Percentiles rank a stretch among this genome's conserved stretches.
Evolutionary conservation across 2,797 vertebrate species (phyloP).

Genomic region (Mormyrus proboscirostris): DNA sequence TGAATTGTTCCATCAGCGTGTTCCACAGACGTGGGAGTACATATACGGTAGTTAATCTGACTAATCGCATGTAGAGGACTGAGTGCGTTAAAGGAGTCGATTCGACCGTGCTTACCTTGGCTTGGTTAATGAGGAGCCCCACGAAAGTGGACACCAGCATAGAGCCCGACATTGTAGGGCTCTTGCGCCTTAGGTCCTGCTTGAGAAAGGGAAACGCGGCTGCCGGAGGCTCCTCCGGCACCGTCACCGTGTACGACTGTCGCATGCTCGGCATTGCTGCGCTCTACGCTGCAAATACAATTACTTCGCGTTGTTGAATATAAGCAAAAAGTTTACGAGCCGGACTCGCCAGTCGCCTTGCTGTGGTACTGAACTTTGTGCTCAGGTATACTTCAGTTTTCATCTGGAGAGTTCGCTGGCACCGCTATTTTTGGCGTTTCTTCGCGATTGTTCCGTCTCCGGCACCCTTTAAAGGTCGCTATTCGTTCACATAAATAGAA

Average conservation of each 20-base stretch:
- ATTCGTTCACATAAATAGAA: neutral
- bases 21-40: neutral
- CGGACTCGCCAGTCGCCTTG: neutral
- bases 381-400: neutral
- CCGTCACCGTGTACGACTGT: conserved; percentile 82
- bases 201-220: conserved; percentile 66
- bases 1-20: neutral
- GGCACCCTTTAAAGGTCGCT: neutral
- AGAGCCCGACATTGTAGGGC: conserved; percentile 69
- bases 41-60: neutral
- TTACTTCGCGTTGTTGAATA: neutral
- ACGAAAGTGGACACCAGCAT: conserved; percentile 80
- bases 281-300: conserved; percentile 13
- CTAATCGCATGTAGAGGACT: neutral
- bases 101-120: conserved; percentile 68
- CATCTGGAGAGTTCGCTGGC: neutral
- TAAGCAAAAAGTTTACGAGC: neutral
- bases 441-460: neutral
- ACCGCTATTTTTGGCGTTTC: neutral
- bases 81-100: neutral
- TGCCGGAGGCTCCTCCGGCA: conserved; percentile 74
- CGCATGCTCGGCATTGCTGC: conserved; percentile 68
- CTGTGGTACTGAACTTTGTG: neutral
- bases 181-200: conserved; percentile 71
- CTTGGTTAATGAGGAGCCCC: conserved; percentile 86